Percentiles rank a stretch among this genome's conserved stretches.
phyloP scores from a whole-genome alignment of 2,113 vertebrate genomes.

The Machaerirhynchus nigripectus region DNA sequence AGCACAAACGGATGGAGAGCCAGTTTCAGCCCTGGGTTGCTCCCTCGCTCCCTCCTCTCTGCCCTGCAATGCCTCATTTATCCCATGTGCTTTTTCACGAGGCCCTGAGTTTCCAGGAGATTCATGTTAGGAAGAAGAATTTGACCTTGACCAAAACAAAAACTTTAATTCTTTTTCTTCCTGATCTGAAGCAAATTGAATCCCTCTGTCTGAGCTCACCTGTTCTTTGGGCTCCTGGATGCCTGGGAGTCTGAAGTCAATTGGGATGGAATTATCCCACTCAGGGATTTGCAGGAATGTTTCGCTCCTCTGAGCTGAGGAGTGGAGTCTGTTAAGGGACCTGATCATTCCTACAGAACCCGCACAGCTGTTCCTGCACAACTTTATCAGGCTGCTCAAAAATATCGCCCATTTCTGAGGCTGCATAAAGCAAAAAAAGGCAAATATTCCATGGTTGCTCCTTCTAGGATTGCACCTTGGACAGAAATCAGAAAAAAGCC shows the following conservation, averaged over 20 bases:
- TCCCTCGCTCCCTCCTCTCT: background rate
- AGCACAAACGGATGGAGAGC: background rate
- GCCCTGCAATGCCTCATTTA: background rate
- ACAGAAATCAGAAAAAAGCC: background rate
- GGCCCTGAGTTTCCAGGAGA: background rate
- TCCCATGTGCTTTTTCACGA: background rate
- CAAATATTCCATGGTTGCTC: background rate
- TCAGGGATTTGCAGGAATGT: background rate
- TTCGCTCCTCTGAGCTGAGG: background rate
- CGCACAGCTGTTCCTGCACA: background rate
- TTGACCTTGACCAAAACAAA: background rate
- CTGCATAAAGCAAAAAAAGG: background rate
- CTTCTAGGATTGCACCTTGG: background rate
- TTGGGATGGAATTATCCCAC: background rate
- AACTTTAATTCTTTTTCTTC: background rate
- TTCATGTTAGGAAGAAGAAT: background rate
- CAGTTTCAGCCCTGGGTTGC: background rate
- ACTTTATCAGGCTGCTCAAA: background rate
- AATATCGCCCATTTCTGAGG: background rate
- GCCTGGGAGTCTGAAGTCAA: background rate
- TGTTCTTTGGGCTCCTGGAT: background rate
- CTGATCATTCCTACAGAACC: background rate
- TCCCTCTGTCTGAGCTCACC: background rate
- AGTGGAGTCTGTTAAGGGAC: background rate
- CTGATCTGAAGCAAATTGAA: background rate